These are phyloP conservation scores for Craterocephalus amniculus DNA, from an alignment of 2,797 vertebrate species.

Conservation along the genomic window DNA sequence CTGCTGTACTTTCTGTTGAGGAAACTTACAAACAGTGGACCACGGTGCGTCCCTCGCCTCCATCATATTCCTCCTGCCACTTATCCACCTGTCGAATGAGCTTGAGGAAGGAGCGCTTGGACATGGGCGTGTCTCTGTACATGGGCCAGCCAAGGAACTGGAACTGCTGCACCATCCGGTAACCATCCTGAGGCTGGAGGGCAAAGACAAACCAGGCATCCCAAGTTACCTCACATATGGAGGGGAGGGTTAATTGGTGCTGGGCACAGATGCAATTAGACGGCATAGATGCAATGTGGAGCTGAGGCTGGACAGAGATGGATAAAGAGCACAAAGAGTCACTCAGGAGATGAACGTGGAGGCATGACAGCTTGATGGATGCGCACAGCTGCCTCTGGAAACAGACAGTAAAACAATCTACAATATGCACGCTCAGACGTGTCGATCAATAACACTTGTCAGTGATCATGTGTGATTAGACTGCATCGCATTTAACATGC, in stretches of 20 bases:
- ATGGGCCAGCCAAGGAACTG: conserved; percentile 99
- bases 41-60: conserved; percentile 93
- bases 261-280: conserved; percentile 42
- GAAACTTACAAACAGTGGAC: conserved; percentile 92
- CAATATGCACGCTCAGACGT: conserved; percentile 41
- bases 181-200: conserved; percentile 92
- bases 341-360: conserved; percentile 31
- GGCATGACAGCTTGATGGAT: conserved; percentile 60
- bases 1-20: not conserved
- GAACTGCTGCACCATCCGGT: conserved; percentile 98
- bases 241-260: conserved; percentile 34
- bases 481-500: conserved; percentile 17
- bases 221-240: conserved; percentile 27
- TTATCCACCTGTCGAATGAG: conserved; percentile 96
- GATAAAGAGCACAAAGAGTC: conserved; percentile 36
- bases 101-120: conserved; percentile 95
- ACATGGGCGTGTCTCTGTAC: conserved; percentile 94
- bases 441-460: conserved; percentile 60
- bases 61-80: conserved; percentile 98
- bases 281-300: conserved; percentile 34
- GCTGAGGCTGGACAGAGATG: conserved; percentile 37
- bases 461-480: conserved; percentile 62
- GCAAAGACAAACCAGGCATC: conserved; percentile 27
- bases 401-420: conserved; percentile 51
- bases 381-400: conserved; percentile 43